phyloP scores from a whole-genome alignment of 2,797 vertebrate genomes.

The Pipistrellus pygmaeus region DNA sequence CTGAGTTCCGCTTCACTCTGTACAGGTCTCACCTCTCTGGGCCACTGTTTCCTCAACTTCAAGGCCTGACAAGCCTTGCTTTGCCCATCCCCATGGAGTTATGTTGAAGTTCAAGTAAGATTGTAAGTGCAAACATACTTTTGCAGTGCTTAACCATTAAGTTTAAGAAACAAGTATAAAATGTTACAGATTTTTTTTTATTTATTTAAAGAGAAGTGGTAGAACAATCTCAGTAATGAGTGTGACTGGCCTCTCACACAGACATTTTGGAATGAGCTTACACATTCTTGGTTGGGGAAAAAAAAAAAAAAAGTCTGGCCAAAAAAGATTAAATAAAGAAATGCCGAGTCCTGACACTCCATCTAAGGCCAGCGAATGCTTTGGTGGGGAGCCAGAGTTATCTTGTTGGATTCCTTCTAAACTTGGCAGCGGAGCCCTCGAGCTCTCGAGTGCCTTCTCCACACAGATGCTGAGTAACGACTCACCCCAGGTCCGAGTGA shows the following conservation, averaged over 20 bases:
- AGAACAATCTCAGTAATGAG: slow-evolving; percentile 70
- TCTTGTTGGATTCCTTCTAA: slow-evolving; percentile 73
- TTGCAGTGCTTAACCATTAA: slow-evolving; percentile 37
- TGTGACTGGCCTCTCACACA: slow-evolving; percentile 67
- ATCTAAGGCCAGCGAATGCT: slow-evolving; percentile 69
- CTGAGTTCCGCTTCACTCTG: background rate
- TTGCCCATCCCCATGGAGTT: background rate
- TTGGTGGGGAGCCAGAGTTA: slow-evolving; percentile 76
- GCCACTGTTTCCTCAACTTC: background rate
- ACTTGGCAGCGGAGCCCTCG: slow-evolving; percentile 49
- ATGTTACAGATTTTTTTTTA: background rate
- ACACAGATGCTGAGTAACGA: slow-evolving; percentile 29
- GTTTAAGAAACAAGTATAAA: slow-evolving; percentile 64
- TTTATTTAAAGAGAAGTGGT: slow-evolving; percentile 48
- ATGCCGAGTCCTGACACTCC: slow-evolving; percentile 73
- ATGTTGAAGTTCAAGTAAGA: slow-evolving; percentile 49
- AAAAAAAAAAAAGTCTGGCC: slow-evolving; percentile 79
- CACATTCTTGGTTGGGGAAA: slow-evolving; percentile 70
- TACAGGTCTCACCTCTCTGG: background rate
- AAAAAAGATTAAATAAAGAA: slow-evolving; percentile 82
- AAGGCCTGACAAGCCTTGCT: background rate
- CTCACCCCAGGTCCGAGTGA: background rate
- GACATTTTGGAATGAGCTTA: slow-evolving; percentile 80
- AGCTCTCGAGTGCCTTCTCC: slow-evolving; percentile 46
- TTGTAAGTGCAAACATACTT: slow-evolving; percentile 46